Conservation (phyloP, 2,888 invertebrate genomes). For the Lepidocyrtoides sp. region DNA sequence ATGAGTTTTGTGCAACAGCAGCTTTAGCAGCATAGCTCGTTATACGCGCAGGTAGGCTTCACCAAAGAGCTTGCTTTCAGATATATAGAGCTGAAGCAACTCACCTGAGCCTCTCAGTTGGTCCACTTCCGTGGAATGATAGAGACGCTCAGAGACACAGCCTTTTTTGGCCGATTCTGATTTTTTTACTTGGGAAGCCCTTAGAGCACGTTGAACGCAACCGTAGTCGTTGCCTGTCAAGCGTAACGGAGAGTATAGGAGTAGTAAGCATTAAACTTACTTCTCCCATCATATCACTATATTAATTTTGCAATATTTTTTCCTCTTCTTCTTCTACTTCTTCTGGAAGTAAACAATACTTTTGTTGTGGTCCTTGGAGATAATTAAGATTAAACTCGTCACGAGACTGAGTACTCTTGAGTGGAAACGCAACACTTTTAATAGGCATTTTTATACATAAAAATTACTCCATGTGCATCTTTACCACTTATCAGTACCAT, state of each 20-base stretch:
- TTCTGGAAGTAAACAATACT: constrained; percentile 56
- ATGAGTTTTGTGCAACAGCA: not conserved
- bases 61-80: constrained; percentile 37
- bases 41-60: constrained; percentile 52
- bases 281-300: not conserved
- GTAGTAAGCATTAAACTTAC: not conserved
- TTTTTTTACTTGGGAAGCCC: constrained; percentile 34
- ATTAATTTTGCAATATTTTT: constrained; percentile 1
- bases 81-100: constrained; percentile 76
- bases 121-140: constrained; percentile 82
- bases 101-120: constrained; percentile 83
- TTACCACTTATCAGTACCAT: constrained; percentile 54
- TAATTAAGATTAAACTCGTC: constrained; percentile 65
- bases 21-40: not conserved
- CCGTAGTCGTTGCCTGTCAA: constrained; percentile 27
- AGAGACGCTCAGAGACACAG: constrained; percentile 71
- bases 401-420: constrained; percentile 29
- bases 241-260: constrained; percentile 53
- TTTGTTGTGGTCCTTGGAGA: constrained; percentile 70
- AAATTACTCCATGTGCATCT: constrained; percentile 45
- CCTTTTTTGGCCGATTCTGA: not conserved
- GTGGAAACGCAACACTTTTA: constrained; percentile 28
- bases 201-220: constrained; percentile 27
- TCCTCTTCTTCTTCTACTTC: not conserved
- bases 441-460: not conserved